Percentiles rank a stretch among this genome's conserved stretches.
Evolutionary conservation across 2,797 vertebrate genomes (phyloP).

Genomic region (Linurgus olivaceus): DNA sequence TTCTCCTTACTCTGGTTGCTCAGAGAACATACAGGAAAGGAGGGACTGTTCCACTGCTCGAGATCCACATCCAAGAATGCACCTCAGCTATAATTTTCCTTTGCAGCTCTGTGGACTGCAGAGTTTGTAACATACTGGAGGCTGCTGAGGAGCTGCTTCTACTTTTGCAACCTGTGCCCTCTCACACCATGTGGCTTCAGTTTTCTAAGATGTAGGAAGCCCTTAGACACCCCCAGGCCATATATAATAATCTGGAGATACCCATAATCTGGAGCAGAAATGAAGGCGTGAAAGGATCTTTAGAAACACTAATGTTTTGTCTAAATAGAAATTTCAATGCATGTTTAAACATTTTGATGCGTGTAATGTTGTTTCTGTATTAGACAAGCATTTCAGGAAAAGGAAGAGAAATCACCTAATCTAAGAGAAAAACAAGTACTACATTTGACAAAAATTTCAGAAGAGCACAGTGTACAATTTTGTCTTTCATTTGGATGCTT

Average conservation of each 20-base stretch:
- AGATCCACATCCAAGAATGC: rapidly evolving
- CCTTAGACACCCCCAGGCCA: background rate
- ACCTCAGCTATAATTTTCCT: background rate
- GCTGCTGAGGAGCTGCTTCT: background rate
- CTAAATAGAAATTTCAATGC: background rate
- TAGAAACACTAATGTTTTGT: background rate
- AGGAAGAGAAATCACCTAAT: background rate
- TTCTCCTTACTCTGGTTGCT: background rate
- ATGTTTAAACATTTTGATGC: background rate
- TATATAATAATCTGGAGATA: background rate
- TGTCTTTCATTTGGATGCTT: background rate
- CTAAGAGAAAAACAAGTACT: background rate
- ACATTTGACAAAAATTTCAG: background rate
- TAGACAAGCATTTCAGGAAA: background rate
- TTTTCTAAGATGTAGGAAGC: background rate
- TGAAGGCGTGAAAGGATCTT: background rate
- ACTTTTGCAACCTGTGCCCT: background rate
- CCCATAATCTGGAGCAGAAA: background rate
- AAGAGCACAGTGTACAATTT: background rate
- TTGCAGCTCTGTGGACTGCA: background rate
- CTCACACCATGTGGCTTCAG: background rate
- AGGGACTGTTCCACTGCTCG: background rate
- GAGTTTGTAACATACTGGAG: background rate
- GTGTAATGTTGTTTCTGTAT: background rate
- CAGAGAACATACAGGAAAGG: background rate